Evolutionary conservation across 2,888 invertebrate genomes (phyloP).

Genomic region (Lomographa bimaculata): DNA sequence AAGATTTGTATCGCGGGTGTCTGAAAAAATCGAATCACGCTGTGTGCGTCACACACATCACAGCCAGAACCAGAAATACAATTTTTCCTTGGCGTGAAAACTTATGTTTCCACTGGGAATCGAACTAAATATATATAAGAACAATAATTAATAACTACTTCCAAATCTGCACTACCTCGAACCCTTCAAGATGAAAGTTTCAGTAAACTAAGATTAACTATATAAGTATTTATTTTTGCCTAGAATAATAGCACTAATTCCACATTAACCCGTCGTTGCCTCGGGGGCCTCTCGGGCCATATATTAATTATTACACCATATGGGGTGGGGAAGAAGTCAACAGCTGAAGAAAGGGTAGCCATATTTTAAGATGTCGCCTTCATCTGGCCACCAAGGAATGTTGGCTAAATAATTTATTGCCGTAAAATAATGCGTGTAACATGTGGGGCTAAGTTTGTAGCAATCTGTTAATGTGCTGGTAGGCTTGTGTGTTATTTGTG

Average conservation of each 20-base stretch:
- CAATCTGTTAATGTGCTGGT: slow-evolving; percentile 20
- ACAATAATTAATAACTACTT: too few species aligned
- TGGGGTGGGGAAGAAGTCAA: slow-evolving; percentile 55
- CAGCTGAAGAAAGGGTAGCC: slow-evolving; percentile 74
- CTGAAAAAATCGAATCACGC: too few species aligned
- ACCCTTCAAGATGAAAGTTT: too few species aligned
- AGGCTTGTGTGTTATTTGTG: slow-evolving; percentile 6
- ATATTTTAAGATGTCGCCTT: slow-evolving; percentile 78
- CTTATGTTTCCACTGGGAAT: too few species aligned
- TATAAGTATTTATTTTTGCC: too few species aligned
- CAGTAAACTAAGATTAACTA: too few species aligned
- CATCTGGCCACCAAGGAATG: slow-evolving; percentile 73
- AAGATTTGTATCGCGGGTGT: too few species aligned
- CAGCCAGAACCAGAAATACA: too few species aligned
- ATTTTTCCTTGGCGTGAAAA: too few species aligned
- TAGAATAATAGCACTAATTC: slow-evolving; percentile 46
- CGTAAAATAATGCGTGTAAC: slow-evolving; percentile 43
- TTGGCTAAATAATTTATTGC: slow-evolving; percentile 66
- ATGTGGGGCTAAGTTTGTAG: slow-evolving; percentile 26
- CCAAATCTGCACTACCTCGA: too few species aligned
- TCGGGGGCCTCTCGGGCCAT: slow-evolving; percentile 67
- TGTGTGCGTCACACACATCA: too few species aligned
- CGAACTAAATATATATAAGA: too few species aligned
- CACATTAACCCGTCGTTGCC: slow-evolving; percentile 54
- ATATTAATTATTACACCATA: slow-evolving; percentile 78